Evolutionary conservation across 2,888 invertebrate species (phyloP).

Genomic region (Noctua janthina): DNA sequence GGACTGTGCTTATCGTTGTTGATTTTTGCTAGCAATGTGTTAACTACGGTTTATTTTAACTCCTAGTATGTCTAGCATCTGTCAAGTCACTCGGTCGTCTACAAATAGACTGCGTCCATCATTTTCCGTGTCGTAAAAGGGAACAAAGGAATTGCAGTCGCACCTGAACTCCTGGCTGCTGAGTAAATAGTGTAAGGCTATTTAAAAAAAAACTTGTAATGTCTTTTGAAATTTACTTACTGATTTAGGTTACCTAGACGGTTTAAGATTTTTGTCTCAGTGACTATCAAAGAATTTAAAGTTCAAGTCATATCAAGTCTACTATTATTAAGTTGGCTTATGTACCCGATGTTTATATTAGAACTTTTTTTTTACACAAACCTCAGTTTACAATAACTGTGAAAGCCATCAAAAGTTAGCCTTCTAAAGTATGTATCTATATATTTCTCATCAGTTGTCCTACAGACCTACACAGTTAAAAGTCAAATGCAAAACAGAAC

Average conservation of each 20-base stretch:
- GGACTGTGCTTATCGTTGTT: conserved; percentile 7
- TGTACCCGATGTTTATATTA: too few species aligned
- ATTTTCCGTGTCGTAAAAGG: conserved; percentile 42
- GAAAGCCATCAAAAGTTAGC: neutral
- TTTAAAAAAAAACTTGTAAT: neutral
- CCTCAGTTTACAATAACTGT: too few species aligned
- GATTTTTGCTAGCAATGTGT: conserved; percentile 34
- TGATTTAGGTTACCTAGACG: neutral
- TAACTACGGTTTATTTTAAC: conserved; percentile 54
- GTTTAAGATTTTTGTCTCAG: neutral
- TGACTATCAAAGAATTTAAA: neutral
- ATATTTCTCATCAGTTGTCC: neutral
- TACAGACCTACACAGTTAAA: neutral
- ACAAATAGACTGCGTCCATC: conserved; percentile 46
- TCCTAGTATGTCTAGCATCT: conserved; percentile 35
- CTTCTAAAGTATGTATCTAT: neutral
- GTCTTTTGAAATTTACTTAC: too few species aligned
- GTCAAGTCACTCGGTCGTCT: conserved; percentile 47
- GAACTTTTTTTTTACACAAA: too few species aligned
- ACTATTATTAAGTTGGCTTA: too few species aligned
- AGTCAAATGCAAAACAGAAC: conserved; percentile 14
- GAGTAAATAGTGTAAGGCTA: neutral
- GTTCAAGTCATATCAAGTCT: too few species aligned
- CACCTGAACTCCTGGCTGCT: conserved; percentile 10
- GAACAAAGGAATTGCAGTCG: conserved; percentile 43